Base-by-base conservation (phyloP, 2,797 vertebrate species). In the Otolemur crassicaudatus region DNA sequence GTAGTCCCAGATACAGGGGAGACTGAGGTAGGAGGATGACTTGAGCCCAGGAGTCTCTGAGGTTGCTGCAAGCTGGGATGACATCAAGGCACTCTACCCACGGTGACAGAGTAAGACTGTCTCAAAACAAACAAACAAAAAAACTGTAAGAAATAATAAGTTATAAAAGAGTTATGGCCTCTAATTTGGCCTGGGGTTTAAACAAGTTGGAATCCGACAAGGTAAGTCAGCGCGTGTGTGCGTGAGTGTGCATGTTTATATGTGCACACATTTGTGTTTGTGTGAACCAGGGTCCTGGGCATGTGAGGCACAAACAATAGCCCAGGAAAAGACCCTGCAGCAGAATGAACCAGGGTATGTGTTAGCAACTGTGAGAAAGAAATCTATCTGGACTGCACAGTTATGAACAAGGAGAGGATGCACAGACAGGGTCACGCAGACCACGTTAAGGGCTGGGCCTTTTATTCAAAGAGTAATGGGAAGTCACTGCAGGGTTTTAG, bases 381-480 rank as follows among this genome's bases (percentile, higher is more conserved):
- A 37, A 56, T 43, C 31, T 53, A 1, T 19, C 27, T 37, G 29
- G 40, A 60, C 2, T 73, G 10, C 20, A 49, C 27, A 31, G 9
- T 22, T 22, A 1, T 29, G 43, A 83, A 14, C 72, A n/a, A 31
- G 69, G 49, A 11, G 1, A 73, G 22, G 70, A 29, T 13, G 0
- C 7, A 5, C 46, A 63, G 16, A 60, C 2, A 31, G 2, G 1
- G 3, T 27, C 76, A 11, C 25, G 5, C 9, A 49, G 37, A 25
- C 20, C 17, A 1, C 2, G 0, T 10, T 12, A 29, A 80, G 10
- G 40, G 73, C 23, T n/a, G 1, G 11, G 22, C 13, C 10, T 34
- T 90, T 87, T 17, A n/a, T 43, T 87, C 61, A 46, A 77, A 73
- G 70, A 79, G 34, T 10, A 22, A 60, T 3, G 5, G 11, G 69